Evolutionary conservation across 1,140 invertebrate genomes (phyloP).

Genomic region (Platorchestia sp.): DNA sequence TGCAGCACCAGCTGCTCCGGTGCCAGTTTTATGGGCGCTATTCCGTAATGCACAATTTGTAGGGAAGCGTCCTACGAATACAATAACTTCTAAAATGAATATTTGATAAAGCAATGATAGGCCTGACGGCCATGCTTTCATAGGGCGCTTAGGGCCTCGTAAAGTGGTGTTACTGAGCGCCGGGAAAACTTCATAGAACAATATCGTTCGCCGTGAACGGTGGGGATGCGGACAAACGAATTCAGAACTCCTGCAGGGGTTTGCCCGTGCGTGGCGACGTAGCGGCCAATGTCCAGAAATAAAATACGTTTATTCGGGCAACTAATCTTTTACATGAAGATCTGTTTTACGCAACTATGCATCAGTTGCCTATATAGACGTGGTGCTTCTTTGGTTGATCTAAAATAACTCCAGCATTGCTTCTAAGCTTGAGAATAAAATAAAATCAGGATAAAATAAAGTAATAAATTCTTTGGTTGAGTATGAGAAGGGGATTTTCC

Average conservation of each 20-base stretch:
- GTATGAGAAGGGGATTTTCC: too few species aligned
- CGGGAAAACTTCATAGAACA: not conserved
- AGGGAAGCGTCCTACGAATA: not conserved
- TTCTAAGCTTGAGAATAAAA: too few species aligned
- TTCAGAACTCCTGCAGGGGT: not conserved
- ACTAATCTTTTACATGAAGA: too few species aligned
- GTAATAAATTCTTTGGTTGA: too few species aligned
- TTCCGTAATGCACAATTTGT: not conserved
- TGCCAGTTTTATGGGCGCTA: not conserved
- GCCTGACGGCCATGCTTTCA: not conserved
- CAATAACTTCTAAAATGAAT: not conserved
- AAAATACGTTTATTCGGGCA: not conserved
- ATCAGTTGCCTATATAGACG: too few species aligned
- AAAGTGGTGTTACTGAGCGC: not conserved
- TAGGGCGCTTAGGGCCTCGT: not conserved
- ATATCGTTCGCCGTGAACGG: not conserved
- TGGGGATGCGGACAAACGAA: not conserved
- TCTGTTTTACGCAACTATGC: too few species aligned
- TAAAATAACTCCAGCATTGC: too few species aligned
- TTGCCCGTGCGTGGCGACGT: not conserved
- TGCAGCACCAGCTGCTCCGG: not conserved
- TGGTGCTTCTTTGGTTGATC: too few species aligned
- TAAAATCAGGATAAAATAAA: too few species aligned
- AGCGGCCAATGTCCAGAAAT: not conserved
- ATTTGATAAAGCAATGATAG: slow-evolving; percentile 10